These are phyloP conservation scores for Lutjanus erythropterus DNA, from an alignment of 2,113 vertebrate species.

Conservation along the genomic window DNA sequence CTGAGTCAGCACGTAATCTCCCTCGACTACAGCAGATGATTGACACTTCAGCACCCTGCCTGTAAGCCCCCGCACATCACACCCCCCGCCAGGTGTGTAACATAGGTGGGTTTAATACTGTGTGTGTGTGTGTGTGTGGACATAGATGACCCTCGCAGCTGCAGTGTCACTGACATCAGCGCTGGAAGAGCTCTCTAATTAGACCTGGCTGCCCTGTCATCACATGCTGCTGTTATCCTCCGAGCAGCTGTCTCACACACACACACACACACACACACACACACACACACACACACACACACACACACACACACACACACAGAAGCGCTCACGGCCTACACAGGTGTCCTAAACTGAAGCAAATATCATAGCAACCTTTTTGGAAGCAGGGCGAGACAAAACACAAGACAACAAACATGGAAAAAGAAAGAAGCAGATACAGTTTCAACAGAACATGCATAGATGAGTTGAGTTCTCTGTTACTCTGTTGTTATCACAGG, in stretches of 20 bases:
- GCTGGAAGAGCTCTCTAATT: conserved; percentile 78
- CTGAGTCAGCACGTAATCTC: conserved; percentile 80
- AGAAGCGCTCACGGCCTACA: conserved; percentile 11
- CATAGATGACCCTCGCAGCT: conserved; percentile 72
- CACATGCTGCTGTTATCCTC: conserved; percentile 71
- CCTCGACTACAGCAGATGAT: conserved; percentile 41
- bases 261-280: conserved; percentile 30
- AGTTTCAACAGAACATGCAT: background rate
- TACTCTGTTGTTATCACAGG: too few relatives aligned
- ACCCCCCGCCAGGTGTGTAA: conserved; percentile 69
- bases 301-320: conserved; percentile 39
- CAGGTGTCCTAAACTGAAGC: conserved; percentile 58
- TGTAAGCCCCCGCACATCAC: conserved; percentile 15
- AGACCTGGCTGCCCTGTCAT: conserved; percentile 78
- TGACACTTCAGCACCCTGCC: conserved; percentile 37
- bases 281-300: conserved; percentile 41
- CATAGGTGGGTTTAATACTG: background rate
- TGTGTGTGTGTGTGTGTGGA: conserved; percentile 38
- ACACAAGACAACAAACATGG: conserved; percentile 34
- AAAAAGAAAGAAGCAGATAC: background rate
- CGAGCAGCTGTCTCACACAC: conserved; percentile 55
- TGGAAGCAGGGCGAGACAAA: conserved; percentile 20
- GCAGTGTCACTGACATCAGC: conserved; percentile 79
- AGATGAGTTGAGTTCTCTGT: background rate
- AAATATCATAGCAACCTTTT: conserved; percentile 58